Evolutionary conservation across 2,113 vertebrate species (phyloP).

Genomic region (Semnopithecus entellus): DNA sequence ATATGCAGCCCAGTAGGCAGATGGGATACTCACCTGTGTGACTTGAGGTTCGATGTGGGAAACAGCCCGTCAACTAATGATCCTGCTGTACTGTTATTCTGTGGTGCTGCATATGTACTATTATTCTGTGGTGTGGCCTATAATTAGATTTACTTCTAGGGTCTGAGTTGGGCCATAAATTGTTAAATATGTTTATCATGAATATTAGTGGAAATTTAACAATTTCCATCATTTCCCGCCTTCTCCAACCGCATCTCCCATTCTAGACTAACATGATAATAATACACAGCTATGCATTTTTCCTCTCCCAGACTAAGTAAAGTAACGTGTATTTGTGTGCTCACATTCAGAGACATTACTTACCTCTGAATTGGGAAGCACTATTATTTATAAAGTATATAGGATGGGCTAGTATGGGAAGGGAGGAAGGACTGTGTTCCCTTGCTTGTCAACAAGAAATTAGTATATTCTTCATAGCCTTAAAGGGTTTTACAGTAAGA

Average conservation of each 20-base stretch:
- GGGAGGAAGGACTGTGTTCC: not conserved
- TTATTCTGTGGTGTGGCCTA: not conserved
- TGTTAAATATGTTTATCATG: not conserved
- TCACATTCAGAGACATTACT: not conserved
- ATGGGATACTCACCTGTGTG: not conserved
- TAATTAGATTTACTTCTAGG: not conserved
- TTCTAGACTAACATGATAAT: not conserved
- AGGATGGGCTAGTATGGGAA: not conserved
- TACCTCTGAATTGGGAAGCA: not conserved
- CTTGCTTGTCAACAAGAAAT: not conserved
- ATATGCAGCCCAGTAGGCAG: not conserved
- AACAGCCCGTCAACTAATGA: not conserved
- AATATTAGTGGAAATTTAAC: not conserved
- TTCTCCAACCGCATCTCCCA: not conserved
- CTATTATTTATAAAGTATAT: not conserved
- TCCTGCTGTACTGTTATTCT: not conserved
- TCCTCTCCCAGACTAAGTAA: not conserved
- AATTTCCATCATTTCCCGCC: not conserved
- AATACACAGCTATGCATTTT: not conserved
- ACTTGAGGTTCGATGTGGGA: not conserved
- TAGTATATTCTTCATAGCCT: not conserved
- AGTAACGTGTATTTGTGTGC: not conserved
- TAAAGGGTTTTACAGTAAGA: not conserved
- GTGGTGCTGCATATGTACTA: not conserved
- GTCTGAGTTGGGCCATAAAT: not conserved